Conservation (phyloP, 2,113 vertebrate species). For the Aepyceros melampus region DNA sequence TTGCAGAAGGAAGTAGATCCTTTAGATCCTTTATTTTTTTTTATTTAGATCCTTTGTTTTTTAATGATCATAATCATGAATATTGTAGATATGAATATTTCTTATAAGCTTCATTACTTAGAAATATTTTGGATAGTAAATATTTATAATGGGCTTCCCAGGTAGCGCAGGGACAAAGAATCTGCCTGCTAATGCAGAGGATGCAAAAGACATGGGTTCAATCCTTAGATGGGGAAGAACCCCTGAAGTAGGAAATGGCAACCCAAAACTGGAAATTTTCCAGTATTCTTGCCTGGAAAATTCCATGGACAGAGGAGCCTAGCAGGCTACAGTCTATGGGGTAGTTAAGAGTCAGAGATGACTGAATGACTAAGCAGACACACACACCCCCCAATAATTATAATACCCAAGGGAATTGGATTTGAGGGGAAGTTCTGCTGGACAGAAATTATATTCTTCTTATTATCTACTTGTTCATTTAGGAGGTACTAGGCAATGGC, state of each 20-base stretch:
- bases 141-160: background rate
- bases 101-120: background rate
- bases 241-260: background rate
- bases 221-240: background rate
- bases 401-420: background rate
- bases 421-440: background rate
- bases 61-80: background rate
- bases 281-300: background rate
- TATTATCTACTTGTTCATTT: background rate
- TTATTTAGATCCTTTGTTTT: background rate
- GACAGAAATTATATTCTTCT: background rate
- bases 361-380: background rate
- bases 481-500: background rate
- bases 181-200: background rate
- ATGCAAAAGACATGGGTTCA: background rate
- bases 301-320: background rate
- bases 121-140: background rate
- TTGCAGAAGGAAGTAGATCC: background rate
- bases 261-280: background rate
- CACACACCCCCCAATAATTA: background rate
- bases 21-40: background rate
- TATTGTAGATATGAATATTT: background rate
- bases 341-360: background rate
- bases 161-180: background rate
- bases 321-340: background rate